Evolutionary conservation across 2,797 vertebrate species (phyloP).

Genomic region (Sarcophilus harrisii): DNA sequence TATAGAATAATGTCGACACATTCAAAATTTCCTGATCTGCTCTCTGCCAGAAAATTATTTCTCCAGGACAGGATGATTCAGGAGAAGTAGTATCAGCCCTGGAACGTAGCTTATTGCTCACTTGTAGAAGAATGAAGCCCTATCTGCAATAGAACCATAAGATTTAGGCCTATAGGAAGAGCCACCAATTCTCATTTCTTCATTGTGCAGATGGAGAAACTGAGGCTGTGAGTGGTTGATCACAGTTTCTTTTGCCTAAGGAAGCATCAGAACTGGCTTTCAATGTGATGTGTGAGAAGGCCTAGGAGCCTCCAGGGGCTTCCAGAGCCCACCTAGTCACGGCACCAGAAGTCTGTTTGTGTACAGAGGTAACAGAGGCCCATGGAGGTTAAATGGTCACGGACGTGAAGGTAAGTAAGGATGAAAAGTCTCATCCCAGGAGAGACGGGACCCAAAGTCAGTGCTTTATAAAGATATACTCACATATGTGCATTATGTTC

Average conservation of each 20-base stretch:
- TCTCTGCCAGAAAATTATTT: not conserved
- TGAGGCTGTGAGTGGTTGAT: not conserved
- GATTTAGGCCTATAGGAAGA: not conserved
- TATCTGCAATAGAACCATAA: not conserved
- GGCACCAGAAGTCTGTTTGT: not conserved
- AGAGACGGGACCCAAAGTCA: not conserved
- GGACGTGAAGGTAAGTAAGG: not conserved
- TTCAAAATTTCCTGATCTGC: not conserved
- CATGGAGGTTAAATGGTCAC: not conserved
- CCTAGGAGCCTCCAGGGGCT: not conserved
- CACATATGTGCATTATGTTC: no score
- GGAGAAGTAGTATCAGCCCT: not conserved
- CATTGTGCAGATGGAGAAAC: not conserved
- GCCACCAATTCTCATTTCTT: not conserved
- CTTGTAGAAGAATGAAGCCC: not conserved
- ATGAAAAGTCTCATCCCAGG: no score
- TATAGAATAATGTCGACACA: not conserved
- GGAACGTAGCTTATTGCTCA: not conserved
- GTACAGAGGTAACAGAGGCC: not conserved
- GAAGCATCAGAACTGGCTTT: not conserved
- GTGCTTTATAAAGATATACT: not conserved
- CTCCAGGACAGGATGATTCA: conserved; percentile 10
- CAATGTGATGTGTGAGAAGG: not conserved
- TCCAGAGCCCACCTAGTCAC: not conserved
- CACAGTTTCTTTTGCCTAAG: no score